Evolutionary conservation across 1,140 invertebrate genomes (phyloP).

Genomic region (Condylostylus longicornis): DNA sequence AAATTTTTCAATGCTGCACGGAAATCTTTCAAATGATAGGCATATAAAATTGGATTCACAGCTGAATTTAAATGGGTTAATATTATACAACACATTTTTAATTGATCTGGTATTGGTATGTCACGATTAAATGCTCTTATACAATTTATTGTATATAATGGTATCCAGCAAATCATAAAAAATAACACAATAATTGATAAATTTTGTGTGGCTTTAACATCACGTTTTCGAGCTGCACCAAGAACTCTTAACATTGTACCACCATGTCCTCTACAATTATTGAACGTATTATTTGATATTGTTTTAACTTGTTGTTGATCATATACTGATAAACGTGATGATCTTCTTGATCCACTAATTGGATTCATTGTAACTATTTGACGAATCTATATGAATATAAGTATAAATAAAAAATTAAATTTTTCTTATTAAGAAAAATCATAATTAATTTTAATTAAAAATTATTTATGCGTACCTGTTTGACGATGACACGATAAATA

Average conservation of each 20-base stretch:
- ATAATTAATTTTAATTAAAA: conserved; percentile 1
- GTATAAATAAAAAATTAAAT: conserved; percentile 2
- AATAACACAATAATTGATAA: conserved; percentile 78
- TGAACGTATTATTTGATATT: conserved; percentile 6
- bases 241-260: conserved; percentile 54
- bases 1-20: conserved; percentile 53
- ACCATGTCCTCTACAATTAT: conserved; percentile 14
- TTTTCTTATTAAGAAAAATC: not conserved
- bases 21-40: conserved; percentile 79
- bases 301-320: not conserved
- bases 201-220: conserved; percentile 82
- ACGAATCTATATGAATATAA: conserved; percentile 18
- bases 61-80: conserved; percentile 79
- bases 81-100: conserved; percentile 72
- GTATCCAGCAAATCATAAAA: conserved; percentile 87
- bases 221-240: conserved; percentile 64
- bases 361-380: conserved; percentile 32
- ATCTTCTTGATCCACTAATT: conserved; percentile 23
- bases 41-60: conserved; percentile 74
- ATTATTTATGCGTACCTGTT: conserved; percentile 56
- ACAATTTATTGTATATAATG: conserved; percentile 81
- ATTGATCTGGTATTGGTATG: conserved; percentile 45
- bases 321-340: conserved; percentile 4
- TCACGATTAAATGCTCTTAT: conserved; percentile 61
- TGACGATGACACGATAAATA: conserved; percentile 74